Conservation (phyloP, 2,113 vertebrate genomes). For the Turdus rufiventris region DNA sequence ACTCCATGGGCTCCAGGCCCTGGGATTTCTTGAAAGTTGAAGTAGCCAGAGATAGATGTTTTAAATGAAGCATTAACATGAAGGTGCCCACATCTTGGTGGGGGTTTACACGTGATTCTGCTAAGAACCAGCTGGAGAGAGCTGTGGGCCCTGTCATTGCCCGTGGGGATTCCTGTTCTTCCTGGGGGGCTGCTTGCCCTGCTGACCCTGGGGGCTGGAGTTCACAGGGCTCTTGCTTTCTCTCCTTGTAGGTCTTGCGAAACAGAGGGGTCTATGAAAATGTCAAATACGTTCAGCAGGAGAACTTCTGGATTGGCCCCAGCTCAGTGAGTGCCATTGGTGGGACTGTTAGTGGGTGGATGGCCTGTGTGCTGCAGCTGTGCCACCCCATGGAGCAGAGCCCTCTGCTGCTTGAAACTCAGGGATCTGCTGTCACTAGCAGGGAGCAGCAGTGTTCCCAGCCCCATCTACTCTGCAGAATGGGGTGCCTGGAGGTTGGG, state of each 20-base stretch:
- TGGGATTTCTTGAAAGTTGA: not conserved
- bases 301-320: conserved; percentile 99
- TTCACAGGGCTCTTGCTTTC: not conserved
- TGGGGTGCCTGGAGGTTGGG: not conserved
- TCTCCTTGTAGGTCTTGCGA: conserved; percentile 85
- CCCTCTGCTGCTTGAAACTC: not conserved
- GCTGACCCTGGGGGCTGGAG: not conserved
- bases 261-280: conserved; percentile 98
- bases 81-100: not conserved
- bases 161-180: not conserved
- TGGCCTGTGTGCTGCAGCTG: not conserved
- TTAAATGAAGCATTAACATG: not conserved
- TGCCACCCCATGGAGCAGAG: not conserved
- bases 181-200: not conserved
- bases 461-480: not conserved
- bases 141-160: rapidly evolving
- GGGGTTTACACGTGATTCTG: not conserved
- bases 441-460: not conserved
- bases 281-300: conserved; percentile 96
- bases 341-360: not conserved
- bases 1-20: not conserved
- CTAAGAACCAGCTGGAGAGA: not conserved
- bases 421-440: not conserved
- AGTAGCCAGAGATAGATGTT: not conserved
- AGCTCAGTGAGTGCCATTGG: conserved; percentile 83